phyloP scores from a whole-genome alignment of 2,888 invertebrate species.

The Diabrotica balteata region DNA sequence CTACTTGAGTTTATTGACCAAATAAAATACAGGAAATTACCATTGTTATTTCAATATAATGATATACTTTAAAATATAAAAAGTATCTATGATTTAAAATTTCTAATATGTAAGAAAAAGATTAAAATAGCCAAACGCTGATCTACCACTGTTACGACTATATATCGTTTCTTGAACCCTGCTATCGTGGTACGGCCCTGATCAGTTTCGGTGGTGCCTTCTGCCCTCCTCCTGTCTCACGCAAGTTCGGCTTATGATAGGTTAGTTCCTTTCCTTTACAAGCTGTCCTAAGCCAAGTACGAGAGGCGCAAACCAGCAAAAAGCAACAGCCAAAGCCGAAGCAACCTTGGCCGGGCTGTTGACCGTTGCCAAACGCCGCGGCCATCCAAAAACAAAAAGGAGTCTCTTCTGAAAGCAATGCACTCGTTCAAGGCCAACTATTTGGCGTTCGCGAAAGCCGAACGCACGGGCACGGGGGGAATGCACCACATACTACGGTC shows the following conservation, averaged over 20 bases:
- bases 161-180: too few species aligned
- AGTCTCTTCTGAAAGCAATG: conserved; percentile 58
- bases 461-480: conserved; percentile 42
- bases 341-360: conserved; percentile 61
- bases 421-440: conserved; percentile 62
- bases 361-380: conserved; percentile 60
- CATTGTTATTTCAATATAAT: too few species aligned
- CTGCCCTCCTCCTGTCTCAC: conserved; percentile 27
- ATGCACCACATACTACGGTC: conserved; percentile 39
- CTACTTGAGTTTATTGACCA: too few species aligned
- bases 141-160: too few species aligned
- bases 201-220: conserved; percentile 45
- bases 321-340: conserved; percentile 27
- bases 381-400: conserved; percentile 61
- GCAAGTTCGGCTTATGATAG: conserved; percentile 60
- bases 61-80: too few species aligned
- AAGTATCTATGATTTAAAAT: too few species aligned
- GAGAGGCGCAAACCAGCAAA: conserved; percentile 17
- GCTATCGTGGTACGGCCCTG: conserved; percentile 40
- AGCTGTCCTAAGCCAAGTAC: conserved; percentile 12
- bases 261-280: conserved; percentile 51
- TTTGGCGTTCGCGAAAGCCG: conserved; percentile 55
- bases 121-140: too few species aligned
- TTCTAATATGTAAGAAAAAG: too few species aligned
- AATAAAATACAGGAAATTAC: too few species aligned